Conservation (phyloP, 1,140 invertebrate genomes). For the Goniozus legneri region DNA sequence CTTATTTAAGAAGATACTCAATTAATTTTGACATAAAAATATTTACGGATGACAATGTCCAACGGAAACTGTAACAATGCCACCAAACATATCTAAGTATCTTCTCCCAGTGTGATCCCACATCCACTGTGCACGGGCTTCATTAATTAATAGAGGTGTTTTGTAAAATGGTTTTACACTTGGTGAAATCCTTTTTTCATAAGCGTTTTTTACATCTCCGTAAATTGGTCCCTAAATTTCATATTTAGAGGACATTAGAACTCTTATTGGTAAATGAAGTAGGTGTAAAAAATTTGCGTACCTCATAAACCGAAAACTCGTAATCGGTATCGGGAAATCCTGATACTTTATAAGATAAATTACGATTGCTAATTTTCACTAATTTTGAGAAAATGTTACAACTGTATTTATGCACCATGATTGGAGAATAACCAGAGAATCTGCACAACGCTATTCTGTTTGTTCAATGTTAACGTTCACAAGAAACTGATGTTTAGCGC, state of each 20-base stretch:
- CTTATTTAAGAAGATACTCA: background rate
- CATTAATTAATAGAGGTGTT: slow-evolving; percentile 77
- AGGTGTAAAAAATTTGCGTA: background rate
- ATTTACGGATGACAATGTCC: slow-evolving; percentile 97
- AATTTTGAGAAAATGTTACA: too few species aligned
- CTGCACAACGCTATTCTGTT: too few species aligned
- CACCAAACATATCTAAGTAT: slow-evolving; percentile 93
- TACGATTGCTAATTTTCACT: too few species aligned
- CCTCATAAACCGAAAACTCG: background rate
- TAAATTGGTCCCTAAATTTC: slow-evolving; percentile 60
- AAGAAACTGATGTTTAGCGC: too few species aligned
- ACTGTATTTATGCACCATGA: too few species aligned
- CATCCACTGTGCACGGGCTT: slow-evolving; percentile 89
- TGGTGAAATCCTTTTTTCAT: slow-evolving; percentile 66
- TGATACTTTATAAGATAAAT: too few species aligned
- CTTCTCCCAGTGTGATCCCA: slow-evolving; percentile 82
- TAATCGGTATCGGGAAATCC: background rate
- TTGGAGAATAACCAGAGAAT: too few species aligned
- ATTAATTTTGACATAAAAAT: background rate
- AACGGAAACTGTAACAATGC: slow-evolving; percentile 95
- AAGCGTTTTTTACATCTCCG: slow-evolving; percentile 58
- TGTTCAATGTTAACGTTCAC: too few species aligned
- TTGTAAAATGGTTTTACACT: slow-evolving; percentile 75
- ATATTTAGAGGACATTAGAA: too few species aligned
- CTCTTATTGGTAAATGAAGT: background rate